A percentile compares a stretch with the other conserved stretches of the same genome.
These are phyloP conservation scores for Opisthocomus hoazin DNA, from an alignment of 2,113 vertebrate species.

Conservation along the genomic window DNA sequence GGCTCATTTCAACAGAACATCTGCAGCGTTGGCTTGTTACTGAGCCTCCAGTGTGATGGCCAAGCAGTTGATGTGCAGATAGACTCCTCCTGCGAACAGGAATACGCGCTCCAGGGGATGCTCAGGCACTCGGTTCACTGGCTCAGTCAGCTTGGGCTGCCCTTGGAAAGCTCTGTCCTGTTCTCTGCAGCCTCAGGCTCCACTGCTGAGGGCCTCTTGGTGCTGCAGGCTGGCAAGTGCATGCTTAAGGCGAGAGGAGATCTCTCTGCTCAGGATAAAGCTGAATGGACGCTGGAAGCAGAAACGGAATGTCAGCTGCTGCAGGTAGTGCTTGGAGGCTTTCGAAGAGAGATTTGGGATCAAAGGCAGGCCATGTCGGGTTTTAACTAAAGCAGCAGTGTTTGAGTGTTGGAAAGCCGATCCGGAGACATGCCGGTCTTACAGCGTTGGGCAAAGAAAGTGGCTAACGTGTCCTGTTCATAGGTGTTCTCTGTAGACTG, in stretches of 20 bases:
- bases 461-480: background rate
- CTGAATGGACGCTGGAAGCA: conserved; percentile 67
- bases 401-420: background rate
- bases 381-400: background rate
- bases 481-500: background rate
- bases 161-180: conserved; percentile 51
- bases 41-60: conserved; percentile 61
- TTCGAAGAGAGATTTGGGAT: background rate
- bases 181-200: conserved; percentile 35
- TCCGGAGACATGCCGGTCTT: background rate
- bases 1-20: conserved; percentile 56
- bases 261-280: background rate
- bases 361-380: background rate
- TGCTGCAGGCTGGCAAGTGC: conserved; percentile 72
- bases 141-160: conserved; percentile 67
- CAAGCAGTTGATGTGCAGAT: conserved; percentile 64
- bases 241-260: conserved; percentile 61
- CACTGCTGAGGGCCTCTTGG: conserved; percentile 36
- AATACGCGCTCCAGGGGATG: conserved; percentile 48
- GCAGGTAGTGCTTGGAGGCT: conserved; percentile 13
- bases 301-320: conserved; percentile 68
- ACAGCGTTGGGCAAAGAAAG: background rate
- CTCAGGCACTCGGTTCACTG: conserved; percentile 69
- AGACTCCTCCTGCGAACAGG: conserved; percentile 55
- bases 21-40: conserved; percentile 51